These are phyloP conservation scores for Aegithalos caudatus DNA, from an alignment of 2,113 vertebrate genomes.

Conservation along the genomic window DNA sequence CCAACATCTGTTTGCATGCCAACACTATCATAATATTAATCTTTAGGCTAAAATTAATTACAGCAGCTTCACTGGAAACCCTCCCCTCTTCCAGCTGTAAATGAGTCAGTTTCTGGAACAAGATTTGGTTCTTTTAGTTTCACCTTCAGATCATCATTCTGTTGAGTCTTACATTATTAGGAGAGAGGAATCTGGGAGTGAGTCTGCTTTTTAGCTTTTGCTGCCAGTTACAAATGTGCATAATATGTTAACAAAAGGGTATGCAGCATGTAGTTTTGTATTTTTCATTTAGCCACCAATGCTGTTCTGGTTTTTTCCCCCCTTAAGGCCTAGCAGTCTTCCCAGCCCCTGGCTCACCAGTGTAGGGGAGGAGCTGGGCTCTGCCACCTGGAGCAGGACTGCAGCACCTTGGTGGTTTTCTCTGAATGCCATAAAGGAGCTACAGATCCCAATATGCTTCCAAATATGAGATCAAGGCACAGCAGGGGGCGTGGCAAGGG, in stretches of 20 bases:
- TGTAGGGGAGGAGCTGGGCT: neutral
- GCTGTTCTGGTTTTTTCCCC: neutral
- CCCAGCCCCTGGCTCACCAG: neutral
- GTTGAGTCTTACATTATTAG: accelerated
- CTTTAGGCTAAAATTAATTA: neutral
- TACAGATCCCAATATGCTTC: neutral
- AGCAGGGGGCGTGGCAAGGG: neutral
- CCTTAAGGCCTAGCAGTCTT: too few species aligned
- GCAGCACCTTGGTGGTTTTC: neutral
- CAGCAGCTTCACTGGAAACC: neutral
- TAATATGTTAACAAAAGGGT: neutral
- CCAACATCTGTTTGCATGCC: neutral
- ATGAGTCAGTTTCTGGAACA: neutral
- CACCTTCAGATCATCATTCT: neutral
- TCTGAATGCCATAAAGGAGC: neutral
- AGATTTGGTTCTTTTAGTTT: neutral
- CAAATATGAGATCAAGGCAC: neutral
- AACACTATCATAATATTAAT: neutral
- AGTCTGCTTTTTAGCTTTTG: neutral
- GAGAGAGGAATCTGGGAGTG: neutral
- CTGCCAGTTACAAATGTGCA: neutral
- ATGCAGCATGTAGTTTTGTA: neutral
- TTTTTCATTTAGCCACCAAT: neutral
- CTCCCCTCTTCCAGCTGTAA: neutral
- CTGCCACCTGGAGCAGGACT: neutral